A percentile compares a stretch with the other conserved stretches of the same genome.
Evolutionary conservation across 2,888 invertebrate species (phyloP).

Genomic region (Cosmorhoe ocellata): DNA sequence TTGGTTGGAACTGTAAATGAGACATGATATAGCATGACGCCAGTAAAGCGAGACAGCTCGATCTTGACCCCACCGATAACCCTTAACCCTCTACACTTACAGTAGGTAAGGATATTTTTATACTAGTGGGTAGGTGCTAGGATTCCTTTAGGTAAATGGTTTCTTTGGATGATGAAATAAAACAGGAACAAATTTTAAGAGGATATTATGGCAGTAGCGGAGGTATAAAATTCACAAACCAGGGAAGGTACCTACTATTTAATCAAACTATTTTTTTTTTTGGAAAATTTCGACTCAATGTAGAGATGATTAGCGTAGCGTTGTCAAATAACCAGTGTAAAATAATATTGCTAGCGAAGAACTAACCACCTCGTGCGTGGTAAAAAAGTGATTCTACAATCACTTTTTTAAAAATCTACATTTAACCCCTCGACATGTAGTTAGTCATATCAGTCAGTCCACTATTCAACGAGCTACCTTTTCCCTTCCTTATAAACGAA

Average conservation of each 20-base stretch:
- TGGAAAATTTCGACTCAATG: no score
- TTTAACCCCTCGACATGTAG: slow-evolving; percentile 4
- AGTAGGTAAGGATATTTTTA: slow-evolving; percentile 8
- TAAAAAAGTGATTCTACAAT: slow-evolving; percentile 4
- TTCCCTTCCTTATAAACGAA: slow-evolving; percentile 16
- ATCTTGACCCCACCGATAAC: slow-evolving; percentile 54
- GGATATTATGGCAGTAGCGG: no score
- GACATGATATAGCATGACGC: slow-evolving; percentile 44
- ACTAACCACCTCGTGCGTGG: no score
- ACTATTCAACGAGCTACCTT: slow-evolving; percentile 7
- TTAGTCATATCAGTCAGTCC: slow-evolving; percentile 16
- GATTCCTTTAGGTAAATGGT: neutral
- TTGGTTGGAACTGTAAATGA: slow-evolving; percentile 35
- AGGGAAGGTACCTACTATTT: no score
- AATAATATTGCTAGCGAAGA: no score
- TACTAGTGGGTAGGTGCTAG: neutral
- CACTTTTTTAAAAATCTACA: no score
- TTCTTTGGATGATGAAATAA: no score
- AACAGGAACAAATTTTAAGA: no score
- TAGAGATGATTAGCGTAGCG: no score
- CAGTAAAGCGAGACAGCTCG: slow-evolving; percentile 38
- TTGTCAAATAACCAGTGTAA: no score
- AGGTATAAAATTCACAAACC: no score
- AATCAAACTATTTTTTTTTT: no score
- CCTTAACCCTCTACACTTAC: slow-evolving; percentile 13